A percentile compares a stretch with the other conserved stretches of the same genome.
phyloP scores from a whole-genome alignment of 2,888 invertebrate genomes.

The Drosophila paramelanica region DNA sequence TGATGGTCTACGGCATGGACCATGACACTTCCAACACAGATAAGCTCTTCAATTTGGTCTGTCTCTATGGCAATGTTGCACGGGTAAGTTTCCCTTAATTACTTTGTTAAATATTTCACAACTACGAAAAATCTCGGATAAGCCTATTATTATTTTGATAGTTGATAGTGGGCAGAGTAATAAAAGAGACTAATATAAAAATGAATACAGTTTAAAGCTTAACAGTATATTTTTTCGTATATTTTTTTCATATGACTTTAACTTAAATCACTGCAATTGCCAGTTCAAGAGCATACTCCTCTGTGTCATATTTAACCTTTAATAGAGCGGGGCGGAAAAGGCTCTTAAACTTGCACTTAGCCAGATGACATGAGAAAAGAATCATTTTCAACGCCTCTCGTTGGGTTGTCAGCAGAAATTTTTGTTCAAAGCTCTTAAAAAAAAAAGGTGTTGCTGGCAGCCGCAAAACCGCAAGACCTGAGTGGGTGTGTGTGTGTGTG shows the following conservation, averaged over 20 bases:
- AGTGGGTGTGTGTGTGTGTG: slow-evolving; percentile 4
- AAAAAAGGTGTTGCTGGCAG: slow-evolving; percentile 64
- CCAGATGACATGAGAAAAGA: slow-evolving; percentile 49
- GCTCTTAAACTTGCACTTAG: slow-evolving; percentile 68
- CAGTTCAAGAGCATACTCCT: slow-evolving; percentile 5
- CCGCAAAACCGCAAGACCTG: slow-evolving; percentile 49
- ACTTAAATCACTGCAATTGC: slow-evolving; percentile 23
- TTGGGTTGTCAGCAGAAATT: slow-evolving; percentile 29
- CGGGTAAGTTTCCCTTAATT: slow-evolving; percentile 88
- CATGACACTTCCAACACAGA: slow-evolving; percentile 97
- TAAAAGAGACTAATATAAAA: too few relatives aligned
- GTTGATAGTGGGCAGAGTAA: too few relatives aligned
- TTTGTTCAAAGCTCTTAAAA: slow-evolving; percentile 33
- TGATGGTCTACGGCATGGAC: slow-evolving; percentile 99
- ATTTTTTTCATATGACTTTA: slow-evolving; percentile 5
- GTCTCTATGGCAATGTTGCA: slow-evolving; percentile 99
- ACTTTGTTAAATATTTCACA: slow-evolving; percentile 33
- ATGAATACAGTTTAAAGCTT: neutral
- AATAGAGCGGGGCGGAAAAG: neutral
- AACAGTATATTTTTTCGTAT: neutral
- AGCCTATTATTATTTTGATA: slow-evolving; percentile 17
- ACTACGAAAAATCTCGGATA: slow-evolving; percentile 14
- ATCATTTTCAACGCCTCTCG: slow-evolving; percentile 37
- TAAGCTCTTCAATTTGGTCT: slow-evolving; percentile 98
- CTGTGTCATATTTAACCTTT: slow-evolving; percentile 19